These are phyloP conservation scores for Pteropus alecto DNA, from an alignment of 2,113 vertebrate species.

Conservation along the genomic window DNA sequence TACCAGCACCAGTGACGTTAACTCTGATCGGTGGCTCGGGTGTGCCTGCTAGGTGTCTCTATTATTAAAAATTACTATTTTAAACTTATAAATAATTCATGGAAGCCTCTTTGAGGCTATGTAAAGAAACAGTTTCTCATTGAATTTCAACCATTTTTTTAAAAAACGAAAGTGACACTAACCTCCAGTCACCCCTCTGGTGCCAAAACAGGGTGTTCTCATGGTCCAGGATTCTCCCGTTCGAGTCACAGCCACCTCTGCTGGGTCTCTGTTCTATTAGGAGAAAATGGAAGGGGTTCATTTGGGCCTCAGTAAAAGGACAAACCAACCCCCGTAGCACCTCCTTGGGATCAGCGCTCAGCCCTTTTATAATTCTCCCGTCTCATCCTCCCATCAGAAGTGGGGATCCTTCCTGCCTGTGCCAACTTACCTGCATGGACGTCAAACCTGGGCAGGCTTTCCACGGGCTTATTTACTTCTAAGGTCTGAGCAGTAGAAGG, in stretches of 20 bases:
- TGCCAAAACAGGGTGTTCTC: not conserved
- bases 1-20: not conserved
- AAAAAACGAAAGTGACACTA: not conserved
- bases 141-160: not conserved
- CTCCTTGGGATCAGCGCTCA: not conserved
- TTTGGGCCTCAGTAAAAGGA: not conserved
- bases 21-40: not conserved
- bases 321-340: not conserved
- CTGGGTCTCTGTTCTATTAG: not conserved
- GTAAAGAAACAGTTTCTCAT: not conserved
- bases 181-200: not conserved
- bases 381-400: not conserved
- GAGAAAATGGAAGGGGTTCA: not conserved
- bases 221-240: not conserved
- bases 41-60: not conserved
- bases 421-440: not conserved
- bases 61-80: not conserved
- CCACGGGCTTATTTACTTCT: slow-evolving; percentile 28
- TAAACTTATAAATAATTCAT: not conserved
- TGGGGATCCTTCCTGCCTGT: not conserved
- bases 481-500: not conserved
- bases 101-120: not conserved
- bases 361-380: not conserved
- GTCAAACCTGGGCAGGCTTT: not conserved
- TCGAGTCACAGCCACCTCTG: not conserved